A percentile compares a stretch with the other conserved stretches of the same genome.
phyloP scores from a whole-genome alignment of 2,888 invertebrate species.

The Coecobrya sp. region DNA sequence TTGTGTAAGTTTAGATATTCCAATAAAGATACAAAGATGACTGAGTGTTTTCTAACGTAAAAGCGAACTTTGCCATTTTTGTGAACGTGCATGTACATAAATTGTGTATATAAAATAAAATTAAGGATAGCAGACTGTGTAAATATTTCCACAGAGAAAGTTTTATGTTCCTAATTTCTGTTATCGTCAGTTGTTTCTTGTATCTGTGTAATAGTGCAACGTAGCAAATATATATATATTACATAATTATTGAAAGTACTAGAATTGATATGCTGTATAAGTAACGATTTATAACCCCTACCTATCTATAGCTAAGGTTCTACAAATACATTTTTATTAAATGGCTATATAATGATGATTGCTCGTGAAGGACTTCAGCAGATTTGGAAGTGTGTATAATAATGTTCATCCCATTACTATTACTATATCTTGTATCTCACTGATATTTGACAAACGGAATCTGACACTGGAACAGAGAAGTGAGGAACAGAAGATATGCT shows the following conservation, averaged over 20 bases:
- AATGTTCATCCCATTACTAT: too few relatives aligned
- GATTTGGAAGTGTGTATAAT: too few relatives aligned
- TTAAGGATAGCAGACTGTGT: not conserved
- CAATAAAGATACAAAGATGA: constrained; percentile 16
- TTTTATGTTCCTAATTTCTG: not conserved
- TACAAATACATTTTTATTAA: too few relatives aligned
- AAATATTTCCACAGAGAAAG: not conserved
- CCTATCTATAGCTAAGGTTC: too few relatives aligned
- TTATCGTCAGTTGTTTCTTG: not conserved
- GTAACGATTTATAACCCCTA: too few relatives aligned
- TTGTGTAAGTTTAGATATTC: constrained; percentile 15
- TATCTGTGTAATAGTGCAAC: not conserved
- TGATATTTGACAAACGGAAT: too few relatives aligned
- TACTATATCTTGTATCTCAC: too few relatives aligned
- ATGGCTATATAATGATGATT: too few relatives aligned
- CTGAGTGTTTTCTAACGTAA: constrained; percentile 32
- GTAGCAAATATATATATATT: not conserved
- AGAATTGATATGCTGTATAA: too few relatives aligned
- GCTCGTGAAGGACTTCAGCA: too few relatives aligned
- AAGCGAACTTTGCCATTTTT: constrained; percentile 10
- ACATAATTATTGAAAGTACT: not conserved
- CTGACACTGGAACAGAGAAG: too few relatives aligned
- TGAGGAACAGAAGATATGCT: too few relatives aligned
- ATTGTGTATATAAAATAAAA: not conserved
- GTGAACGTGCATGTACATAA: not conserved